phyloP scores from a whole-genome alignment of 1,140 invertebrate genomes.

The Atta colombica region DNA sequence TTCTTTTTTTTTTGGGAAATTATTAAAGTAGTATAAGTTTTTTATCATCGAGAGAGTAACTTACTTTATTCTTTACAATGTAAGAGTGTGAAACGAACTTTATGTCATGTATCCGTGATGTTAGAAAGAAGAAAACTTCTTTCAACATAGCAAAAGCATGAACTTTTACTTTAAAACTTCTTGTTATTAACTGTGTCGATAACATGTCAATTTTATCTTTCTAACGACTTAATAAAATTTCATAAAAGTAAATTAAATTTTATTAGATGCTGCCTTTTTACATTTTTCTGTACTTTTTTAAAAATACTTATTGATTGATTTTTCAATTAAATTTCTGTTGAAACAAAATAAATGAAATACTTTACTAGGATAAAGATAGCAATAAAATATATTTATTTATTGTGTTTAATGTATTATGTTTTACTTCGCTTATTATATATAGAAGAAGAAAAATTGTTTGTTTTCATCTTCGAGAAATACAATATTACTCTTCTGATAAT shows the following conservation, averaged over 20 bases:
- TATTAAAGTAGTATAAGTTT: conserved; percentile 20
- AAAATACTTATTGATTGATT: conserved; percentile 23
- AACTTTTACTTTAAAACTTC: conserved; percentile 40
- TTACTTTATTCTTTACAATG: neutral
- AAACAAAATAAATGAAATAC: neutral
- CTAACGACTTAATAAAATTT: conserved; percentile 4
- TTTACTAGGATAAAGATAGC: neutral
- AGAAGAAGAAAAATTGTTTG: neutral
- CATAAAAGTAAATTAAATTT: conserved; percentile 9
- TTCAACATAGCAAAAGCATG: neutral
- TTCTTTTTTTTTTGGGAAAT: conserved; percentile 31
- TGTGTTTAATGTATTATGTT: neutral
- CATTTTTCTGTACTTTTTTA: neutral
- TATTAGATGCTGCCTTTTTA: neutral
- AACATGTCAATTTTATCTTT: neutral
- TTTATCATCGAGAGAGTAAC: neutral
- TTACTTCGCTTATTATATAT: neutral
- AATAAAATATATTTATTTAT: neutral
- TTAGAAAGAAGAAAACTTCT: conserved; percentile 1
- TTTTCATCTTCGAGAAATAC: neutral
- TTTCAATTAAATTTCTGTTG: neutral
- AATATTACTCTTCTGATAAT: neutral
- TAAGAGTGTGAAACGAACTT: conserved; percentile 24
- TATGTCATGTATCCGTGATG: neutral
- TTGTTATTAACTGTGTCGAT: conserved; percentile 27